phyloP scores from a whole-genome alignment of 2,113 vertebrate genomes.

The Zapornia atra region DNA sequence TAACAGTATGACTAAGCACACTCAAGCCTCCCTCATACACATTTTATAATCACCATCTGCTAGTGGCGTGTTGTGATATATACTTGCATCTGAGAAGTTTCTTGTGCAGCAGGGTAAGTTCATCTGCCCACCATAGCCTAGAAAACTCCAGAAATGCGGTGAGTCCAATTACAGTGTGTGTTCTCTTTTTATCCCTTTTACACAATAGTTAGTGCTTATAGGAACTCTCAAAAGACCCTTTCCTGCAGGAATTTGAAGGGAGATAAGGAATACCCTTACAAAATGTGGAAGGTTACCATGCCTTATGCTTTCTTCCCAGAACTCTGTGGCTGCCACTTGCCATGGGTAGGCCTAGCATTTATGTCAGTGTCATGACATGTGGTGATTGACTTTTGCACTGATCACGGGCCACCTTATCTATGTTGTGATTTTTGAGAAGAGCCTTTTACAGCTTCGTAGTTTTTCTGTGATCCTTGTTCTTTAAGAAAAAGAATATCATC shows the following conservation, averaged over 20 bases:
- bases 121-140: not conserved
- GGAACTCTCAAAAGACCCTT: not conserved
- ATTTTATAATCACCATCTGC: not conserved
- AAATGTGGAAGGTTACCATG: not conserved
- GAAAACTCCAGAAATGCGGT: not conserved
- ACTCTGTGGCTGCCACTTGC: constrained; percentile 14
- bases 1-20: not conserved
- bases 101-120: not conserved
- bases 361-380: not conserved
- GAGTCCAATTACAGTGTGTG: not conserved
- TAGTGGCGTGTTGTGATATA: not conserved
- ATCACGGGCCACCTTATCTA: not conserved
- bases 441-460: not conserved
- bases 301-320: not conserved
- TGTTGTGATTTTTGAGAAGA: not conserved
- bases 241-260: not conserved
- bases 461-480: not conserved
- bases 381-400: not conserved
- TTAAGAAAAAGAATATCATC: not conserved
- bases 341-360: not conserved
- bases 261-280: not conserved
- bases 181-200: not conserved
- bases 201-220: not conserved
- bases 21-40: not conserved
- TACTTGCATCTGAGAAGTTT: not conserved